phyloP scores from a whole-genome alignment of 2,113 vertebrate genomes.

The Pyxicephalus adspersus region DNA sequence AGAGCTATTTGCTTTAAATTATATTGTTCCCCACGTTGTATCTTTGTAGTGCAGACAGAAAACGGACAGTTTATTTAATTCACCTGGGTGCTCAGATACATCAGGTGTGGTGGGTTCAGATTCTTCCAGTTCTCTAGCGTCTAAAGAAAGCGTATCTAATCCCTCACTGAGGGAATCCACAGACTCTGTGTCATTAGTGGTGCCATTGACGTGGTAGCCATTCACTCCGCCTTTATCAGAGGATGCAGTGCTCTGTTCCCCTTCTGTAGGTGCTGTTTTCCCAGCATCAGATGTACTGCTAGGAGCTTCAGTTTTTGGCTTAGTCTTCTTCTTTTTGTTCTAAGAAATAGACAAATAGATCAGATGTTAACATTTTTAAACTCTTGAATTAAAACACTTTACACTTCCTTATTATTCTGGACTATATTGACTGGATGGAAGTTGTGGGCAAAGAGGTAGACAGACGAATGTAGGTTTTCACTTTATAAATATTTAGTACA shows the following conservation, averaged over 20 bases:
- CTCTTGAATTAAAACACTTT: no score
- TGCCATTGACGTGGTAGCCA: conserved; percentile 88
- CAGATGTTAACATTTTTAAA: neutral
- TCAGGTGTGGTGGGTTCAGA: conserved; percentile 71
- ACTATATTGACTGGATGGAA: no score
- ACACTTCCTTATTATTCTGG: no score
- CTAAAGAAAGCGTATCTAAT: conserved; percentile 85
- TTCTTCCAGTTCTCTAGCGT: conserved; percentile 84
- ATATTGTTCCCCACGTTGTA: no score
- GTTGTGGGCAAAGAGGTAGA: no score
- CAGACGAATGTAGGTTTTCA: no score
- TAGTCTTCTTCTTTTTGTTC: conserved; percentile 96
- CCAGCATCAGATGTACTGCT: conserved; percentile 62
- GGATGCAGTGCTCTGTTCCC: conserved; percentile 61
- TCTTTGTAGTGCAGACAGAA: no score
- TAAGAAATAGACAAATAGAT: conserved; percentile 60
- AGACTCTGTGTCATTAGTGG: conserved; percentile 81
- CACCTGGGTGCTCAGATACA: conserved; percentile 67
- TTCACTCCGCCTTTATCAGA: conserved; percentile 80
- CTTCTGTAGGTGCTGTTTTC: conserved; percentile 64
- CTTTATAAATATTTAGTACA: no score
- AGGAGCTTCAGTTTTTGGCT: conserved; percentile 73
- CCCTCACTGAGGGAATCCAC: conserved; percentile 92
- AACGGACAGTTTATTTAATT: neutral
- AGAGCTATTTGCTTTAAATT: no score